phyloP scores from a whole-genome alignment of 2,797 vertebrate species.

The Xerus rutilus region DNA sequence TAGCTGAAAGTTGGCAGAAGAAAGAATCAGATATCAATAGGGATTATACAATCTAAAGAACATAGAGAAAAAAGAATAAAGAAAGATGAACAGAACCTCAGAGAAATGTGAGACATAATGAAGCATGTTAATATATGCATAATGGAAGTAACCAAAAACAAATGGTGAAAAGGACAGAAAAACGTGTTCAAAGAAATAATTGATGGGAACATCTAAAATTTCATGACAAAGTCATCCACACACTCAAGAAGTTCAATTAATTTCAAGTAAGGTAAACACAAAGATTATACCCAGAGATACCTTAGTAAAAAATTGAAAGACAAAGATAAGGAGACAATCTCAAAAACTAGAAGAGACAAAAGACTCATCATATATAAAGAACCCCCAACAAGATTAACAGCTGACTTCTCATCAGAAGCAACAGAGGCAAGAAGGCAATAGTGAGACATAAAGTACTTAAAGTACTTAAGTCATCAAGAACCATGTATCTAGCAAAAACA shows the following conservation, averaged over 20 bases:
- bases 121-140: background rate
- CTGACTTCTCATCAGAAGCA: constrained; percentile 23
- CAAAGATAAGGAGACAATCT: background rate
- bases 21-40: background rate
- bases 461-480: background rate
- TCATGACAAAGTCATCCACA: constrained; percentile 19
- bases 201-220: constrained; percentile 39
- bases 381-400: constrained; percentile 7
- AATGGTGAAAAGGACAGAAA: background rate
- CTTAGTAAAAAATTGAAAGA: constrained; percentile 24
- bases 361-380: background rate
- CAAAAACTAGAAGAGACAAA: constrained; percentile 30
- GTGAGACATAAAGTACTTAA: background rate
- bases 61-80: constrained; percentile 44
- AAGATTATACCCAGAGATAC: background rate
- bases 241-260: constrained; percentile 17
- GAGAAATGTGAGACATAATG: constrained; percentile 24
- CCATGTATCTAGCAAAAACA: constrained; percentile 24
- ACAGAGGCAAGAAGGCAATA: background rate
- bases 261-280: constrained; percentile 37
- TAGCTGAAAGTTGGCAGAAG: constrained; percentile 18
- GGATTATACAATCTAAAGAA: constrained; percentile 50
- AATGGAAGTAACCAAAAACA: constrained; percentile 17
- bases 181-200: constrained; percentile 45
- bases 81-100: constrained; percentile 48